Percentiles rank a stretch among this genome's conserved stretches.
Evolutionary conservation across 2,797 vertebrate genomes (phyloP).

Genomic region (Acropternis orthonyx): DNA sequence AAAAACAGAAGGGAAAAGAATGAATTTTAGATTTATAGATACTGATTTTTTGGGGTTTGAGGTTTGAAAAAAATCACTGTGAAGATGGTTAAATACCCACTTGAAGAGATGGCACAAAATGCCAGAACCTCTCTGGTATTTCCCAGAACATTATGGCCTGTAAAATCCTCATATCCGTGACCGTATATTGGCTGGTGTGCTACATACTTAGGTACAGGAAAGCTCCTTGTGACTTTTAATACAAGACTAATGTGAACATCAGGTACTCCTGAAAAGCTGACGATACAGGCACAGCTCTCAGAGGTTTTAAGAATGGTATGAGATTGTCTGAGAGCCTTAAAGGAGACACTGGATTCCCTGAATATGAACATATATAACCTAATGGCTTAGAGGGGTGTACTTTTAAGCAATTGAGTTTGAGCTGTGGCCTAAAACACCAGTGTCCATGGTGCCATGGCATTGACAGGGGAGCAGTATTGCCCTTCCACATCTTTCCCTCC

Average conservation of each 20-base stretch:
- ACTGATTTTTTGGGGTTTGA: neutral
- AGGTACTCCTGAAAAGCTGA: neutral
- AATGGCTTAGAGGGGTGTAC: neutral
- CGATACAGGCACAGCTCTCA: neutral
- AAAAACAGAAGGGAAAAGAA: neutral
- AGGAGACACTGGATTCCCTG: neutral
- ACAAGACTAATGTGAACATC: neutral
- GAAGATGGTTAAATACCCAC: neutral
- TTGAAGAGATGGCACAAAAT: neutral
- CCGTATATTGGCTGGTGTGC: neutral
- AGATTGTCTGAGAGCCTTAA: neutral
- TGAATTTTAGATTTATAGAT: neutral
- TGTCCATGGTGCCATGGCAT: fast-evolving
- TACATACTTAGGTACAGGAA: neutral
- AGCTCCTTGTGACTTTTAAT: neutral
- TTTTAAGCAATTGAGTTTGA: neutral
- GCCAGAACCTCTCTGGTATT: neutral
- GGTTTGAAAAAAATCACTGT: neutral
- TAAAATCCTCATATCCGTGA: neutral
- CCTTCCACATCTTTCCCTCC: neutral
- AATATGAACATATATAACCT: neutral
- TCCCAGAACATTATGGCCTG: neutral
- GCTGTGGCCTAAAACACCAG: neutral
- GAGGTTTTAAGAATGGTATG: neutral
- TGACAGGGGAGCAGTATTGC: neutral